Base-by-base conservation (phyloP, 2,797 vertebrate species). In the Leucoraja ocellata region DNA sequence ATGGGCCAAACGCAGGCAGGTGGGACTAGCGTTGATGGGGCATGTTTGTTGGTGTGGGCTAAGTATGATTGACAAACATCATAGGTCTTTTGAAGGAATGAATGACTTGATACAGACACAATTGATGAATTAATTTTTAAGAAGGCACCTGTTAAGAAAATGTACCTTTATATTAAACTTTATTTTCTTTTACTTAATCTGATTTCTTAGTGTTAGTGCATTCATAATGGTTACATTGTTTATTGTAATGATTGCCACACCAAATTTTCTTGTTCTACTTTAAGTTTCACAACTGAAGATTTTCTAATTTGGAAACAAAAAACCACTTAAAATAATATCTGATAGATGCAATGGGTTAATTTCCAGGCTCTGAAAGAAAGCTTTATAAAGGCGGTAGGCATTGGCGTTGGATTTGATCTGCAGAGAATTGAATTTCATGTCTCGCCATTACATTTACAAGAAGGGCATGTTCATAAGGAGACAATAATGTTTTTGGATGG, bases 321-420 rank as follows among this genome's bases (percentile, higher is more conserved):
- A 73, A 21, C 6, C 21, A 73, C n/a, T 76, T 54, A 14, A 54
- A 18, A 73, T 46, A 63, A n/a, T 8, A 36, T 68, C 32, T 46
- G 71, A 65, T 39, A 91, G 32, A 32, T 68, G 2, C 65, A n/a
- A 93, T 91, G 46, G 25, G 84, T 94, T 54, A 65, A n/a, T 32
- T 94, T 94, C 58, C 94, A 99, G 99, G 96, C 98, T 39, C 94
- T 99, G 94, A 99, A 99, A 94, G 98, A 99, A 96, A 99, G 98
- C 96, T 99, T 98, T 95, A 98, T 99, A 95, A 99, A 99, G 95
- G 98, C 98, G 90, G 95, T 98, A 63, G 99, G 98, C 94, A 96
- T 98, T 11, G 99, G 99, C 93, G 96, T 99, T 93, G 97, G 97
- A 93, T 99, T 99, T 94, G 97, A 98, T 94, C 97, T 99, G 93